phyloP scores from a whole-genome alignment of 1,140 invertebrate species.

The Lucilia cuprina region DNA sequence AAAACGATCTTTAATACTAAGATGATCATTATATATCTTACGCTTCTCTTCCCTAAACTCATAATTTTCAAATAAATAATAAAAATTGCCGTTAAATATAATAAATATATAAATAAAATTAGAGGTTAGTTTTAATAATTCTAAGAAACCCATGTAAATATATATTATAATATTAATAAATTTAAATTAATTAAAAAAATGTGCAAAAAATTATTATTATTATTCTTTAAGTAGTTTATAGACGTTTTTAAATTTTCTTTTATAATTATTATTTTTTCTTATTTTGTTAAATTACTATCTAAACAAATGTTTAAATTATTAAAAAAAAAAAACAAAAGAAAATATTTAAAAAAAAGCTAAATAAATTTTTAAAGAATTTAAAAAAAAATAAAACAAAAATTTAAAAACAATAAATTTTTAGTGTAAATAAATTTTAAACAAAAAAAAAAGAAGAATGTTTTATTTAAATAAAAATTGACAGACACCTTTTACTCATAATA shows the following conservation, averaged over 20 bases:
- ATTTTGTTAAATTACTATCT: constrained; percentile 9
- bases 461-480: background rate
- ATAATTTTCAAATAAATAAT: background rate
- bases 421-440: background rate
- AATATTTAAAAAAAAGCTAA: background rate
- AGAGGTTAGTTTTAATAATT: background rate
- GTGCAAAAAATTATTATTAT: constrained; percentile 19
- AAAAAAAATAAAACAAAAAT: background rate
- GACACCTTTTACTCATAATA: background rate
- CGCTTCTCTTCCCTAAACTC: background rate
- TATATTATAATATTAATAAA: background rate
- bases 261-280: background rate
- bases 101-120: background rate
- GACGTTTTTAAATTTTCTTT: constrained; percentile 11
- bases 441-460: background rate
- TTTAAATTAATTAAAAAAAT: constrained; percentile 1
- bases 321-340: background rate
- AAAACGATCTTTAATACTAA: no score
- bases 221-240: constrained; percentile 31
- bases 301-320: constrained; percentile 25
- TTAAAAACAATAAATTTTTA: background rate
- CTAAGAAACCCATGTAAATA: background rate
- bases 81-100: background rate
- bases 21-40: no score
- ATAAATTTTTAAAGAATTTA: background rate